These are phyloP conservation scores for Perithous albicinctus DNA, from an alignment of 2,888 invertebrate species.

Conservation along the genomic window DNA sequence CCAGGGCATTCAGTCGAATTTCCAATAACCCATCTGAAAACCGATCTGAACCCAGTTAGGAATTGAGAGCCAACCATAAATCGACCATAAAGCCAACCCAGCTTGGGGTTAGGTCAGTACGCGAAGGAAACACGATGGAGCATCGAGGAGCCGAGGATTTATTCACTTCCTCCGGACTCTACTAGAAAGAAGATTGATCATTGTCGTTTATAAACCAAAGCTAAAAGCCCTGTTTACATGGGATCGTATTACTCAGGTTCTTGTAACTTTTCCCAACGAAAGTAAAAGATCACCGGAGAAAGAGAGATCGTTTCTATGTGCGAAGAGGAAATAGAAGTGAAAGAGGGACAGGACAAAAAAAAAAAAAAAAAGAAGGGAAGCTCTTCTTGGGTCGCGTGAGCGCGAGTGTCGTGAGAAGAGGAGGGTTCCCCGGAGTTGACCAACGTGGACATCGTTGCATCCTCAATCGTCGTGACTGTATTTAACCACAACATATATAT, in stretches of 20 bases:
- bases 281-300: slow-evolving; percentile 41
- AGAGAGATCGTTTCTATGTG: slow-evolving; percentile 48
- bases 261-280: slow-evolving; percentile 44
- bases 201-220: neutral
- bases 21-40: neutral
- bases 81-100: too few species aligned
- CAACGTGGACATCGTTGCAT: slow-evolving; percentile 72
- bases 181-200: slow-evolving; percentile 2
- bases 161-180: neutral
- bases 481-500: slow-evolving; percentile 45
- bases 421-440: slow-evolving; percentile 67
- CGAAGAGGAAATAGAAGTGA: slow-evolving; percentile 44
- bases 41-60: neutral
- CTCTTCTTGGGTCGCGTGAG: slow-evolving; percentile 57
- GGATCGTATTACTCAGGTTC: slow-evolving; percentile 8
- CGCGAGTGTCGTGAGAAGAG: slow-evolving; percentile 72
- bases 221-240: neutral
- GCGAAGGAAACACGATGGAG: neutral
- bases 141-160: neutral
- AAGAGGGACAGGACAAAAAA: slow-evolving; percentile 4
- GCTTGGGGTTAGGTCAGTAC: neutral
- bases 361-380: slow-evolving; percentile 12
- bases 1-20: too few species aligned
- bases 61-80: neutral
- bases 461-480: slow-evolving; percentile 49